Conservation (phyloP, 2,113 vertebrate genomes). For the Labeo rohita region DNA sequence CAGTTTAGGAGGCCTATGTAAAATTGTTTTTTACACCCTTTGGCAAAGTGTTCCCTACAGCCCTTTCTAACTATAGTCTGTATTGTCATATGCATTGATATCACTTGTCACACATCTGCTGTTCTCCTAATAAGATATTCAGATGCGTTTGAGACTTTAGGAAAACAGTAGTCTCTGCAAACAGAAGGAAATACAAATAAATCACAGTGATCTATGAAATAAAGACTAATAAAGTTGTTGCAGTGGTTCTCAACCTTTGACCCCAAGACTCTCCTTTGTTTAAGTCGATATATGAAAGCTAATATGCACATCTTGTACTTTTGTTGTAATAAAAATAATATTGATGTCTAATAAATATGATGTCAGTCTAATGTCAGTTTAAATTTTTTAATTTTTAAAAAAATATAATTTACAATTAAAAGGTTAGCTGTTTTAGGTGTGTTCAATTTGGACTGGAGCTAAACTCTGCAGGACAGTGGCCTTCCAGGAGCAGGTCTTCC, state of each 20-base stretch:
- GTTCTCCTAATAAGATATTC: neutral
- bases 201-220: constrained; percentile 27
- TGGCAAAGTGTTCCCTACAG: neutral
- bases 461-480: too few relatives aligned
- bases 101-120: constrained; percentile 1
- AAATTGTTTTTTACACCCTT: constrained; percentile 15
- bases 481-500: too few relatives aligned
- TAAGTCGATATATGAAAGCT: neutral
- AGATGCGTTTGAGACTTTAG: neutral
- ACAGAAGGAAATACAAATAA: constrained; percentile 16
- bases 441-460: too few relatives aligned
- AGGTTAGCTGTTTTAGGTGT: too few relatives aligned
- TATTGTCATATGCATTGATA: neutral
- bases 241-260: constrained; percentile 14
- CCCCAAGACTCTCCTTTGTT: neutral
- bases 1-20: constrained; percentile 3
- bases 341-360: too few relatives aligned
- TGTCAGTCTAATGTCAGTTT: too few relatives aligned
- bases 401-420: too few relatives aligned
- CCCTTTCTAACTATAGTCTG: constrained; percentile 34
- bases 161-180: constrained; percentile 14
- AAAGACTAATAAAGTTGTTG: too few relatives aligned
- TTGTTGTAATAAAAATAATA: too few relatives aligned
- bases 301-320: too few relatives aligned
- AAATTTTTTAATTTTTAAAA: too few relatives aligned